Percentiles rank a stretch among this genome's conserved stretches.
Conservation (phyloP, 2,888 invertebrate genomes). For the Eupithecia dodoneata region DNA sequence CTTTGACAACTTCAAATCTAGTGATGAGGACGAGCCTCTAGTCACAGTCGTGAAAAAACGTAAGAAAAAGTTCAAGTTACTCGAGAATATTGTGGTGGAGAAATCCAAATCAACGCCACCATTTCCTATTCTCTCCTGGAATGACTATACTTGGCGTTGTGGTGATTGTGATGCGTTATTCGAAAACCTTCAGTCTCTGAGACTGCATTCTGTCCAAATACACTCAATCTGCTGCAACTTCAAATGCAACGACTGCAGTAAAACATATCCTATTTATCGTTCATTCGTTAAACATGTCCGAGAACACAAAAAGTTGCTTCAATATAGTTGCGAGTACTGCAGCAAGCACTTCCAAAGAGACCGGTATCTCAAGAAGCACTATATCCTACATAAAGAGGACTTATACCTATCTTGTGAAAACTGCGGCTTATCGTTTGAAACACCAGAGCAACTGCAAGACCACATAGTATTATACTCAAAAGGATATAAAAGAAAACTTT, state of each 20-base stretch:
- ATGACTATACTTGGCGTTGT: constrained; percentile 71
- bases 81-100: constrained; percentile 41
- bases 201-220: constrained; percentile 73
- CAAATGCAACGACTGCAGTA: constrained; percentile 72
- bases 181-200: constrained; percentile 66
- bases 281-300: constrained; percentile 69
- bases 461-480: constrained; percentile 66
- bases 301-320: constrained; percentile 64
- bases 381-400: constrained; percentile 36
- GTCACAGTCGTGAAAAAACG: constrained; percentile 51
- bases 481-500: constrained; percentile 51
- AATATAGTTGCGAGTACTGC: constrained; percentile 74
- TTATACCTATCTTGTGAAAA: constrained; percentile 57
- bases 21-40: constrained; percentile 70
- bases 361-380: constrained; percentile 63
- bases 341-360: constrained; percentile 62
- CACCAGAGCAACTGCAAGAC: constrained; percentile 63
- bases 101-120: constrained; percentile 37
- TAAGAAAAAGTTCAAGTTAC: constrained; percentile 53
- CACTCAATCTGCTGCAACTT: constrained; percentile 70
- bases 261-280: constrained; percentile 56
- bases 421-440: constrained; percentile 68
- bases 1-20: constrained; percentile 56
- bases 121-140: constrained; percentile 62
- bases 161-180: constrained; percentile 74